Conservation (phyloP, 2,113 vertebrate species). For the Callipepla californica region DNA sequence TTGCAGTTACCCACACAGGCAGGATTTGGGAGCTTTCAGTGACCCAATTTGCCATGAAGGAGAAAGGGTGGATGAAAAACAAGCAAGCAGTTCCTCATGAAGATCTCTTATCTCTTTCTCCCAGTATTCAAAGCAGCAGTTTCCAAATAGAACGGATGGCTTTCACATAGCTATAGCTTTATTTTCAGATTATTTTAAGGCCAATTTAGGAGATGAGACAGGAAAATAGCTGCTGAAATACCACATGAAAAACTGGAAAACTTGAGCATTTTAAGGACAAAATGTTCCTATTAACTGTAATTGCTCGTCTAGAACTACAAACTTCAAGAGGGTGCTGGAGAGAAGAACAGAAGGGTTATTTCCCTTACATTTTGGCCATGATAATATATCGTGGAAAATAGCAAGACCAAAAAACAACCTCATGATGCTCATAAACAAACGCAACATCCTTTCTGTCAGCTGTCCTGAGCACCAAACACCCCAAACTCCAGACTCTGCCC, state of each 20-base stretch:
- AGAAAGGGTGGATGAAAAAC: background rate
- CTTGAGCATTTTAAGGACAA: background rate
- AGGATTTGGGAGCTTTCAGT: background rate
- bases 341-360: background rate
- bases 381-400: background rate
- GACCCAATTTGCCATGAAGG: background rate
- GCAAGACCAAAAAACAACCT: background rate
- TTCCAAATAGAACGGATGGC: background rate
- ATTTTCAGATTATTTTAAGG: background rate
- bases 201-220: background rate
- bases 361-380: background rate
- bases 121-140: background rate
- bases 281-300: background rate
- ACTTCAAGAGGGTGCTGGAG: background rate
- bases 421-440: background rate
- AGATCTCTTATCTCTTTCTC: background rate
- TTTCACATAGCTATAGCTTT: background rate
- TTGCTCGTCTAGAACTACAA: background rate
- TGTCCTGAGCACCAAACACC: background rate
- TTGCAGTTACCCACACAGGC: background rate
- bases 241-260: background rate
- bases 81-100: background rate
- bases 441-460: background rate
- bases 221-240: background rate
- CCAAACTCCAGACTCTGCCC: background rate